Percentiles rank a stretch among this genome's conserved stretches.
phyloP scores from a whole-genome alignment of 2,797 vertebrate genomes.

The Propithecus perrieri region DNA sequence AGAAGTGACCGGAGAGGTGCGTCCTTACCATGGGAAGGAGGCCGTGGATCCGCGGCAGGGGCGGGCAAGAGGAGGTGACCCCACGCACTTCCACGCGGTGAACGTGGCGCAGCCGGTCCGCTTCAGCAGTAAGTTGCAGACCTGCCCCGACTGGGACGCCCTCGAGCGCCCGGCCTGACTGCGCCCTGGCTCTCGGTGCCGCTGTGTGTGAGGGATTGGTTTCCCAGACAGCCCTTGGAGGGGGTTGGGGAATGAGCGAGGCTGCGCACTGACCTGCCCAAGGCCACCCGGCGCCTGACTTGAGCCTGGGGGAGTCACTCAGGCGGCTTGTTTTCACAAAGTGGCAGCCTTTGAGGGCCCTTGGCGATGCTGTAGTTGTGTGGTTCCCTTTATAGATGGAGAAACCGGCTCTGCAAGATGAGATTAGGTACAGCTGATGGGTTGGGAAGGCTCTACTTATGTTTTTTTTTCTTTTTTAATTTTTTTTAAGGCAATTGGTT shows the following conservation, averaged over 20 bases:
- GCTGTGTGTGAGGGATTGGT: neutral
- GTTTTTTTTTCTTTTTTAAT: neutral
- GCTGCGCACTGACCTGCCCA: too few species aligned
- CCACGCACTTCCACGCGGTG: constrained; percentile 87
- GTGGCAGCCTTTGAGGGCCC: neutral
- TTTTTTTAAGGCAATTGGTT: neutral
- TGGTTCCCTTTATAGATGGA: neutral
- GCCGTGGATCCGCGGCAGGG: constrained; percentile 83
- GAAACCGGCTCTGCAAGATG: neutral
- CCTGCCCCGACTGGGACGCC: constrained; percentile 54
- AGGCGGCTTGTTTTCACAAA: neutral
- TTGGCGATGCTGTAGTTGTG: neutral
- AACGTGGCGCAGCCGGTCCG: constrained; percentile 96
- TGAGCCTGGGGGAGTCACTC: neutral
- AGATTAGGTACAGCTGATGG: neutral
- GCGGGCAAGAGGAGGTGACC: constrained; percentile 83
- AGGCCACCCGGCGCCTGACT: neutral
- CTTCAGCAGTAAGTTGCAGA: constrained; percentile 95
- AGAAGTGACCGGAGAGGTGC: constrained; percentile 85
- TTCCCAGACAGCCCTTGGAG: neutral
- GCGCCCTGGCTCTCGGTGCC: neutral
- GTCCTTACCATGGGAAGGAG: constrained; percentile 86
- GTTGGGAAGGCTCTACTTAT: neutral
- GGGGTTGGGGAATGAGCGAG: neutral
- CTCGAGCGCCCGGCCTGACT: neutral